Conservation (phyloP, 1,140 invertebrate species). For the Ips nitidus region DNA sequence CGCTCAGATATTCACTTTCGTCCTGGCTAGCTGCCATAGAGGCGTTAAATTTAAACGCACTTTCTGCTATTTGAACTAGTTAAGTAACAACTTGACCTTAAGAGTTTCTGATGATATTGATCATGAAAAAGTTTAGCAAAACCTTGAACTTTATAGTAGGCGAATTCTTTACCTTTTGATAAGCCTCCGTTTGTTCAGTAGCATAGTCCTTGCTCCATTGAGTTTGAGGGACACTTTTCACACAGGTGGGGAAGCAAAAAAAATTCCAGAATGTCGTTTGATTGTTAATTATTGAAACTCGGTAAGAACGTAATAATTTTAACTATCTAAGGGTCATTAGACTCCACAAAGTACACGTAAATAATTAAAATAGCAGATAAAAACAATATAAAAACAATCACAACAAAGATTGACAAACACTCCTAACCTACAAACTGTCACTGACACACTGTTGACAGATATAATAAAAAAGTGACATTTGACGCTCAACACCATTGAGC, state of each 20-base stretch:
- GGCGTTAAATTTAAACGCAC: not conserved
- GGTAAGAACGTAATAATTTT: not conserved
- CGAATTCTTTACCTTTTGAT: conserved; percentile 25
- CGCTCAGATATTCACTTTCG: conserved; percentile 2
- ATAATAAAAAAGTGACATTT: not conserved
- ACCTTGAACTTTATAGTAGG: too few relatives aligned
- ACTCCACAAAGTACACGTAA: not conserved
- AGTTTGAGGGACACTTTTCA: too few relatives aligned
- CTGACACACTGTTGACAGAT: not conserved
- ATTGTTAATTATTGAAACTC: not conserved
- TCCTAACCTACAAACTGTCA: not conserved
- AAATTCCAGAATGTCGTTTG: not conserved
- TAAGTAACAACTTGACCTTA: not conserved
- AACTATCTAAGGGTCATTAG: not conserved
- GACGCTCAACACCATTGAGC: not conserved
- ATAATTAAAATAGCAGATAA: not conserved
- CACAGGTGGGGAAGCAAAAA: not conserved
- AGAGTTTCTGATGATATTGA: not conserved
- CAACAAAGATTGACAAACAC: not conserved
- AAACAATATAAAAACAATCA: not conserved
- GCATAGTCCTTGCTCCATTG: conserved; percentile 15
- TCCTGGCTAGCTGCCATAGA: conserved; percentile 14
- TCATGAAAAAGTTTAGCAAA: not conserved
- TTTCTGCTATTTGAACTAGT: not conserved
- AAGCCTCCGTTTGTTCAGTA: conserved; percentile 33